Conservation (phyloP, 2,888 invertebrate species). For the Sepioteuthis lessoniana region DNA sequence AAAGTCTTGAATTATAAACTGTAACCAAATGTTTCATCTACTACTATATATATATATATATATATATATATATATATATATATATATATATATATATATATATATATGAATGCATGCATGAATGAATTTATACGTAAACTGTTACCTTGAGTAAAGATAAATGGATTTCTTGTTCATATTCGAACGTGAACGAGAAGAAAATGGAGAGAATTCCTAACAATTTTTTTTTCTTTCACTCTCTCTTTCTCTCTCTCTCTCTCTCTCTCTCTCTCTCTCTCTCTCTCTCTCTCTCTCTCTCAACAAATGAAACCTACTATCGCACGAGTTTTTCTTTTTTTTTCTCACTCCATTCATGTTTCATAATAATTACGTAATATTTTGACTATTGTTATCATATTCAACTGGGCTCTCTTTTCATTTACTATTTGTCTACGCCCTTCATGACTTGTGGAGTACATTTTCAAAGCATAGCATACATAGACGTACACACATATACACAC, state of each 20-base stretch:
- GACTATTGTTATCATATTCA: not conserved
- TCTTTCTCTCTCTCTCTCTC: not conserved
- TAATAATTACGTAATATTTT: not conserved
- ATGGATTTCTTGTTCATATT: not conserved
- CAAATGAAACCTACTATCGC: not conserved
- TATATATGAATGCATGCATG: not conserved
- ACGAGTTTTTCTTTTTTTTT: not conserved
- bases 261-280: not conserved
- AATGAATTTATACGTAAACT: not conserved
- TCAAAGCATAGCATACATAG: not conserved
- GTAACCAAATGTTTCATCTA: not conserved
- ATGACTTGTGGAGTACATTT: not conserved
- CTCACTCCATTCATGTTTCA: too few relatives aligned
- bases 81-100: not conserved
- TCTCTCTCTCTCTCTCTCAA: not conserved
- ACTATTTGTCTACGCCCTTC: not conserved
- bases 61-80: slow-evolving; percentile 6
- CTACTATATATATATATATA: not conserved
- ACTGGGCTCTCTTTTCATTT: not conserved
- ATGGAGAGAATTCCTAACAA: not conserved
- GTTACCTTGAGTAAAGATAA: not conserved
- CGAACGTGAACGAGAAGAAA: not conserved
- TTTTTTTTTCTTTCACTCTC: not conserved
- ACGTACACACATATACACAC: not conserved
- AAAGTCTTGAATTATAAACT: not conserved